Conservation (phyloP, 2,113 vertebrate genomes). For the Malurus cyaneus region DNA sequence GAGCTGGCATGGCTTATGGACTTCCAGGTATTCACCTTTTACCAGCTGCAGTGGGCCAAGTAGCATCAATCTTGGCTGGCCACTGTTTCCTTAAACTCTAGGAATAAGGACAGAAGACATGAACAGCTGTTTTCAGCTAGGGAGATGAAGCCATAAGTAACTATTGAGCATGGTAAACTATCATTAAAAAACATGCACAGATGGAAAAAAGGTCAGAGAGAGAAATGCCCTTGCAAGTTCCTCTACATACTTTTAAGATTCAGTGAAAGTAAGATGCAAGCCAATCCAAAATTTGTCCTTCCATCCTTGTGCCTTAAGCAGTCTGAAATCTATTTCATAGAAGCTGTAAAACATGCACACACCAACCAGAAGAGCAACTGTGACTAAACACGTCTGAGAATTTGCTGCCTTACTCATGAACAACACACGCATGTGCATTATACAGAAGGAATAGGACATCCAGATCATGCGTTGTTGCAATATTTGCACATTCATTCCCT, state of each 20-base stretch:
- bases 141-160: not conserved
- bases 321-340: not conserved
- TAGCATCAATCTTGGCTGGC: not conserved
- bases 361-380: not conserved
- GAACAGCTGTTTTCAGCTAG: not conserved
- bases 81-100: not conserved
- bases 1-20: not conserved
- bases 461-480: not conserved
- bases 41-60: not conserved
- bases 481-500: not conserved
- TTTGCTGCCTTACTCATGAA: not conserved
- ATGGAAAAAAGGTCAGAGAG: not conserved
- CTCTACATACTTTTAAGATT: not conserved
- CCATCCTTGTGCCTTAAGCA: not conserved
- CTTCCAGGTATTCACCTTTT: not conserved
- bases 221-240: not conserved
- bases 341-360: not conserved
- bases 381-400: not conserved
- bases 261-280: not conserved
- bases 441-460: not conserved
- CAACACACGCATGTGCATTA: not conserved
- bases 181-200: not conserved
- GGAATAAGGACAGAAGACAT: not conserved
- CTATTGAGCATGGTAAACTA: not conserved
- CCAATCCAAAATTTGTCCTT: not conserved